Base-by-base conservation (phyloP, 2,797 vertebrate species). In the Synaphobranchus kaupii region DNA sequence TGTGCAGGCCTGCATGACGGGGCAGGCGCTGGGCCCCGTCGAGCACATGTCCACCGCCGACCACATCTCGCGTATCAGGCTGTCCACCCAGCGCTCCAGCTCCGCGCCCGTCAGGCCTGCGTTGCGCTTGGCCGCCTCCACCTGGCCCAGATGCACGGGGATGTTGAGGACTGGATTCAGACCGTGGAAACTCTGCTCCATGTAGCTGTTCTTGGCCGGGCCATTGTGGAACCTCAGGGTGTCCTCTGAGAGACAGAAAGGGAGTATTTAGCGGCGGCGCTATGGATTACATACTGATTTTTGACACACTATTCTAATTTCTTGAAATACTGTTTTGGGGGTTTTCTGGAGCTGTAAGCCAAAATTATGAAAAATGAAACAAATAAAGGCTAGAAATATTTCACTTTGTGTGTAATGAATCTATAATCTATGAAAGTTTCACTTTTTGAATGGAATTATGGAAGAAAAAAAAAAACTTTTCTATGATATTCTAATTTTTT, bases 131-230 rank as follows among this genome's bases (percentile, higher is more conserved):
- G 98, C 97, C 92, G 97, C 97, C 89, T 99, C 98, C 89, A 97
- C 91, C 12, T 96, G 96, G 3, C 95, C 94, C 0, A 97, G 93
- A 71, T 94, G 97, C 87, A 98, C 90, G 0, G 98, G 98, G 92
- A 99, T 96, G 92, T 98, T 98, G 80, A 99, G 96, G 71, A 99
- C 97, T 0, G 98, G 97, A 93, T 99, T 99, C 88, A 99, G 96
- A 87, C 98, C 97, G 84, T 99, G 98, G 95, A 99, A 99, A 86
- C 98, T 99, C 95, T 99, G 98, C 94, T 99, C 99, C 98, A 99
- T 99, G 95, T 99, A 99, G 50, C 98, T 95, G 58, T 97, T 98
- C 93, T 97, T 98, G 0, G 92, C 94, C 0, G 99, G 99, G 1
- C 99, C 99, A 0, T 93, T 95, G 95, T 99, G 99, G 12, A 98